A percentile compares a stretch with the other conserved stretches of the same genome.
Conservation (phyloP, 1,140 invertebrate species). For the Phenacoccus solenopsis region DNA sequence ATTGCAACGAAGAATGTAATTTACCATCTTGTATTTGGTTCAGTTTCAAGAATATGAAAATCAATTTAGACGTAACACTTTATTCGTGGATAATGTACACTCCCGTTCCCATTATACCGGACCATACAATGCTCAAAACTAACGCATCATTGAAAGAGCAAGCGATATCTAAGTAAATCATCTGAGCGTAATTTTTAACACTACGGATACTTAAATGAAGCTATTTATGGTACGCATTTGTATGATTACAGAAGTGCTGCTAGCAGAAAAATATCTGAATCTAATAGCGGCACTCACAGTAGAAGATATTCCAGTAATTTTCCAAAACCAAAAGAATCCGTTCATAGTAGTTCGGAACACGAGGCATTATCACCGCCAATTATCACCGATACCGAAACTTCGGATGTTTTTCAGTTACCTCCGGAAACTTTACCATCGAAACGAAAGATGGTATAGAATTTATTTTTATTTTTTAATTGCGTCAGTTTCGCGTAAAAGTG, state of each 20-base stretch:
- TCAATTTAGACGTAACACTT: not conserved
- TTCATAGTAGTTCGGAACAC: conserved; percentile 20
- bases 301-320: not conserved
- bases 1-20: not conserved
- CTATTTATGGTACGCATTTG: too few species aligned
- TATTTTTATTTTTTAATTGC: too few species aligned
- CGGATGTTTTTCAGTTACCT: not conserved
- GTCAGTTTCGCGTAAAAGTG: too few species aligned
- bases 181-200: too few species aligned
- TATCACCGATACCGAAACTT: not conserved
- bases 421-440: not conserved
- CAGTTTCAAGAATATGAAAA: not conserved
- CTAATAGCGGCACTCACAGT: conserved; percentile 14
- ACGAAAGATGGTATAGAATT: too few species aligned
- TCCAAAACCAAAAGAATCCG: conserved; percentile 17
- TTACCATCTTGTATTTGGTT: not conserved
- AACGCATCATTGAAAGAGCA: not conserved
- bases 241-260: conserved; percentile 14
- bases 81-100: not conserved
- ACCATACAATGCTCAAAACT: not conserved
- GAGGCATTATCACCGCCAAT: not conserved
- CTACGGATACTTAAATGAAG: too few species aligned
- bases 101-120: not conserved
- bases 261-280: conserved; percentile 21
- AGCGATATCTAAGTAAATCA: not conserved